phyloP scores from a whole-genome alignment of 2,113 vertebrate genomes.

The Megaptera novaeangliae region DNA sequence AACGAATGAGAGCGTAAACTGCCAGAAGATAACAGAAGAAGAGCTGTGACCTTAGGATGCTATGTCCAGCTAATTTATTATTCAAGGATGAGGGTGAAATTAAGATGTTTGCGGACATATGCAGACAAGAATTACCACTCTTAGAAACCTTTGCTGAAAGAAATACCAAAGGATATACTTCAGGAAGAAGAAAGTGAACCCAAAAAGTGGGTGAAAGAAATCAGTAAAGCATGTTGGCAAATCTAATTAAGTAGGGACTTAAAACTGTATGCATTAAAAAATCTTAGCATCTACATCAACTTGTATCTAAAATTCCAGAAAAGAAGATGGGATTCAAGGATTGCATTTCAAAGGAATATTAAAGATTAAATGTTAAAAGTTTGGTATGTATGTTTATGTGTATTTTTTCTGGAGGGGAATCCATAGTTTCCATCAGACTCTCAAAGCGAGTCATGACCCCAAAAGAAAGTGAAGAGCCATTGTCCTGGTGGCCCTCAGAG shows the following conservation, averaged over 20 bases:
- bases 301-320: background rate
- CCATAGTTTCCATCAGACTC: background rate
- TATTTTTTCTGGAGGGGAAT: background rate
- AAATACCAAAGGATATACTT: background rate
- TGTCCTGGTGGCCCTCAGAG: background rate
- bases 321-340: background rate
- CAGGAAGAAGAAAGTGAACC: background rate
- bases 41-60: background rate
- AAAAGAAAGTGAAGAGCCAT: background rate
- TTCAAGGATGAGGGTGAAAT: too few species aligned
- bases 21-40: background rate
- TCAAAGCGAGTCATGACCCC: background rate
- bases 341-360: background rate
- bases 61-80: too few species aligned
- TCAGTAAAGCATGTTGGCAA: background rate
- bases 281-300: background rate
- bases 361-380: background rate
- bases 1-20: rapidly evolving
- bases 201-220: background rate
- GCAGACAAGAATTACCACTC: background rate
- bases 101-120: too few species aligned
- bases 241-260: background rate
- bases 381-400: too few species aligned
- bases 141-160: background rate
- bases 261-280: background rate